Evolutionary conservation across 2,888 invertebrate species (phyloP).

Genomic region (Mythimna loreyi): DNA sequence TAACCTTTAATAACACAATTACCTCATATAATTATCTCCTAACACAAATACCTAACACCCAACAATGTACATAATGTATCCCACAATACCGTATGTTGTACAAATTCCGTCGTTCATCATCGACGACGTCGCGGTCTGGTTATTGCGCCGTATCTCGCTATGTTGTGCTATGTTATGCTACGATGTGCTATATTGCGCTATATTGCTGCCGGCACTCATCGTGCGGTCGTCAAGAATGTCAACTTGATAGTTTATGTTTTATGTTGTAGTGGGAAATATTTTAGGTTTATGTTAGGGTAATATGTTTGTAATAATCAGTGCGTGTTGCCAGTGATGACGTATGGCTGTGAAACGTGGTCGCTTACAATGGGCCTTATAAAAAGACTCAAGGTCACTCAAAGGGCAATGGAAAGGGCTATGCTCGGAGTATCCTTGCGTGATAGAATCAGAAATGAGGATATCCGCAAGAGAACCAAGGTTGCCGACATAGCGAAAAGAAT

Average conservation of each 20-base stretch:
- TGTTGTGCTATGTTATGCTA: conserved; percentile 7
- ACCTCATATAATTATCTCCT: neutral
- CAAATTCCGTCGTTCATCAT: conserved; percentile 63
- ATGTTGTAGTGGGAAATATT: conserved; percentile 1
- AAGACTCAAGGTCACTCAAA: too few relatives aligned
- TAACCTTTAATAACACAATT: too few relatives aligned
- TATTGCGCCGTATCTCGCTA: conserved; percentile 40
- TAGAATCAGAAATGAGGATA: too few relatives aligned
- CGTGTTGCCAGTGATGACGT: too few relatives aligned
- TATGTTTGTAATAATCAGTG: neutral
- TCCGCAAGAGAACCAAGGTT: too few relatives aligned
- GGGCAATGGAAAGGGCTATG: too few relatives aligned
- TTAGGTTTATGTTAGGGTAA: neutral
- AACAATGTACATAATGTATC: conserved; percentile 54
- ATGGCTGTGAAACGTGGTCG: too few relatives aligned
- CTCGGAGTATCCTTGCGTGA: too few relatives aligned
- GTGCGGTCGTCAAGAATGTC: conserved; percentile 52
- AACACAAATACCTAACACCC: conserved; percentile 11
- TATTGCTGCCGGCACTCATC: conserved; percentile 39
- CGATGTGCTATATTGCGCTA: conserved; percentile 23
- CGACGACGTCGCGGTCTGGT: conserved; percentile 57
- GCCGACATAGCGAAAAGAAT: too few relatives aligned
- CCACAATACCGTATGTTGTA: conserved; percentile 39
- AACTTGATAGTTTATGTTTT: conserved; percentile 37
- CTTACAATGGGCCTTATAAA: too few relatives aligned